These are phyloP conservation scores for Thermophis baileyi DNA, from an alignment of 2,113 vertebrate species.

Conservation along the genomic window DNA sequence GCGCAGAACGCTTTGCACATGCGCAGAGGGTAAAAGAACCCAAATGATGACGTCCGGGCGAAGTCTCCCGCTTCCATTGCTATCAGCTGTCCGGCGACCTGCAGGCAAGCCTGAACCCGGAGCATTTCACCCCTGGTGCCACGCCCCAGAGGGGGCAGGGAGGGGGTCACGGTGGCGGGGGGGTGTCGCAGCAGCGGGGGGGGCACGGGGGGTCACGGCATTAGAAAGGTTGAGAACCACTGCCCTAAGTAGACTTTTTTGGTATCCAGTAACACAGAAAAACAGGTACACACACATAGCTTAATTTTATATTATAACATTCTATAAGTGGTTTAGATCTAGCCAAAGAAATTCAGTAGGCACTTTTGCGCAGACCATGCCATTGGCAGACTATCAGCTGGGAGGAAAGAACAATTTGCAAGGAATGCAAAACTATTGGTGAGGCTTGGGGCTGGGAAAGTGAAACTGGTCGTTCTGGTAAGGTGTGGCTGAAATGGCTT, in stretches of 20 bases:
- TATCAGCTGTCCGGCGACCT: too few relatives aligned
- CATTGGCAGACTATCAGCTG: neutral
- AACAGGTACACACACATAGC: neutral
- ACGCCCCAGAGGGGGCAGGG: too few relatives aligned
- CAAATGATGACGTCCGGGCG: too few relatives aligned
- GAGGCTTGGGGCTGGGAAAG: neutral
- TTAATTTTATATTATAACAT: neutral
- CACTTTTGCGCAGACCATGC: neutral
- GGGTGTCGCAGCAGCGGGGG: too few relatives aligned
- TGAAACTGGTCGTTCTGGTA: neutral
- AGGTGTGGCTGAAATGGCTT: neutral
- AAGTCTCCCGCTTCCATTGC: too few relatives aligned
- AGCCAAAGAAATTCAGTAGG: neutral
- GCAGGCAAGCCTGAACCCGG: too few relatives aligned
- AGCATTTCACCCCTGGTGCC: too few relatives aligned
- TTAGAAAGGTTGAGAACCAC: too few relatives aligned
- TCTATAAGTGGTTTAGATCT: neutral
- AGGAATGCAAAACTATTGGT: neutral
- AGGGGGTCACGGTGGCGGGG: too few relatives aligned
- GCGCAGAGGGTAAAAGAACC: too few relatives aligned
- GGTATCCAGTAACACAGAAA: neutral
- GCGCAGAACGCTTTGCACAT: too few relatives aligned
- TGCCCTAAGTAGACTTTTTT: neutral
- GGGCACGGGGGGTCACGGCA: too few relatives aligned
- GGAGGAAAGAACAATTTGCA: neutral